Evolutionary conservation across 2,797 vertebrate species (phyloP).

Genomic region (Emys orbicularis): DNA sequence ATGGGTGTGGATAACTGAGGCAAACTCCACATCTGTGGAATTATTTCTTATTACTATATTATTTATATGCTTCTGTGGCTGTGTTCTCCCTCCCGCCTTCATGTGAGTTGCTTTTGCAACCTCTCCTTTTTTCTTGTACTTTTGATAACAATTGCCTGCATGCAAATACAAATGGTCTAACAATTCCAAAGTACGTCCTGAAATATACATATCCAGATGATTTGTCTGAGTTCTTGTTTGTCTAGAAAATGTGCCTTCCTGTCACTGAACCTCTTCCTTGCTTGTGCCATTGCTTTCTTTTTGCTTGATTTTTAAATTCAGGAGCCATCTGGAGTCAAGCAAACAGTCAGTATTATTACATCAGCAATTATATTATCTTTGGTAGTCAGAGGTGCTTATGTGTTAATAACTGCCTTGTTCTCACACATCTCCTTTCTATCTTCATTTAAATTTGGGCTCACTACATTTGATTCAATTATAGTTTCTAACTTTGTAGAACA

Average conservation of each 20-base stretch:
- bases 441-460: background rate
- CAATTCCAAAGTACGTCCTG: background rate
- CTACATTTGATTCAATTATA: background rate
- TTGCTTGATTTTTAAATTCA: background rate
- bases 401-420: background rate
- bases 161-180: background rate
- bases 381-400: background rate
- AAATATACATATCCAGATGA: background rate
- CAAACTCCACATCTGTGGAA: background rate
- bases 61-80: background rate
- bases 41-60: background rate
- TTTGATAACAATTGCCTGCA: background rate
- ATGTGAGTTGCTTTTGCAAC: background rate
- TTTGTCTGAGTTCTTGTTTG: background rate
- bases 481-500: background rate
- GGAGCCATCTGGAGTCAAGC: background rate
- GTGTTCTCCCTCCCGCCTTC: background rate
- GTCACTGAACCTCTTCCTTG: background rate
- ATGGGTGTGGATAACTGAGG: background rate
- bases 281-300: background rate
- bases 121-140: background rate
- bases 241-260: background rate
- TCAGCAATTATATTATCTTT: background rate
- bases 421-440: background rate
- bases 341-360: background rate